phyloP scores from a whole-genome alignment of 2,888 invertebrate genomes.

The Pyrrhosoma nymphula region DNA sequence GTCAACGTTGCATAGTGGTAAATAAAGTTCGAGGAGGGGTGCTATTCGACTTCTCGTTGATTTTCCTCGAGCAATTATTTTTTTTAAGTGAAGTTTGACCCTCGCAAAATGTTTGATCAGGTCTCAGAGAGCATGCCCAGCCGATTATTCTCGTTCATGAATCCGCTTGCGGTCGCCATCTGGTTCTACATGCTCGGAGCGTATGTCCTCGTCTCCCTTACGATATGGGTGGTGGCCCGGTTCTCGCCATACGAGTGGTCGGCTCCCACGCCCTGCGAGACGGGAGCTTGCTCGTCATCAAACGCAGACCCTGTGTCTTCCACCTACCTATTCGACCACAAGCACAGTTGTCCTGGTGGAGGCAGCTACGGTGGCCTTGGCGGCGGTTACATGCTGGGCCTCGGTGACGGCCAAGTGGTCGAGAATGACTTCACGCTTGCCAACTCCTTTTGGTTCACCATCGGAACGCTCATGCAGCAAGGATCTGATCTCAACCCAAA shows the following conservation, averaged over 20 bases:
- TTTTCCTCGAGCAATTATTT: not conserved
- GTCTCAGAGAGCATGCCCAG: conserved; percentile 78
- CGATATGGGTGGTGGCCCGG: conserved; percentile 81
- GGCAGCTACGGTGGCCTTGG: not conserved
- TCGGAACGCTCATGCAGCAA: conserved; percentile 82
- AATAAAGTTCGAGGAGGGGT: not conserved
- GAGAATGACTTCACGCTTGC: conserved; percentile 82
- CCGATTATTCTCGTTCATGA: conserved; percentile 81
- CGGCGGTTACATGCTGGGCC: conserved; percentile 55
- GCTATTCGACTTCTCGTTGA: not conserved
- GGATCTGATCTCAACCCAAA: conserved; percentile 80
- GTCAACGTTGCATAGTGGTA: not conserved
- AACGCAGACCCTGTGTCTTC: conserved; percentile 48
- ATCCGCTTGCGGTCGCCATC: conserved; percentile 81
- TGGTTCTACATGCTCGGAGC: conserved; percentile 81
- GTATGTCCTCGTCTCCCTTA: conserved; percentile 80
- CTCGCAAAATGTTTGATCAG: conserved; percentile 72
- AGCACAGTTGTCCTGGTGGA: not conserved
- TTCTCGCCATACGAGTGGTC: conserved; percentile 82
- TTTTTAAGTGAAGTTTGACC: not conserved
- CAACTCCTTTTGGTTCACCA: conserved; percentile 82
- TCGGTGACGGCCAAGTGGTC: conserved; percentile 75
- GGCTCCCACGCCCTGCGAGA: conserved; percentile 74
- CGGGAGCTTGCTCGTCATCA: conserved; percentile 21
- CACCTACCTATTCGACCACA: conserved; percentile 58